These are phyloP conservation scores for Prosopocoilus inquinatus DNA, from an alignment of 2,888 invertebrate genomes.

Conservation along the genomic window DNA sequence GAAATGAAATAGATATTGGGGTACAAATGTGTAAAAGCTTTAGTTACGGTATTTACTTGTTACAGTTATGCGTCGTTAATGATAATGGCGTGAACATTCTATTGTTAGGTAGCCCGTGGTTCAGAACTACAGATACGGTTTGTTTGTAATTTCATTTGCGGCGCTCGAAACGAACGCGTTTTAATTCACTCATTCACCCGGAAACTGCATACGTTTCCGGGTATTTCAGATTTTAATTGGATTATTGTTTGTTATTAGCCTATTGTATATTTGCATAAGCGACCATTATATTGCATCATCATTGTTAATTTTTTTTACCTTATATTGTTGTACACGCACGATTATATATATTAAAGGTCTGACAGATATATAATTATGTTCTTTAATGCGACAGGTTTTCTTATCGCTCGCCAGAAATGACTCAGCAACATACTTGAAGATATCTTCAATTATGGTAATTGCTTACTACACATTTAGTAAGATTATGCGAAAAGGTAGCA, in stretches of 20 bases:
- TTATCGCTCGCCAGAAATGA: too few species aligned
- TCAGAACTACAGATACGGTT: background rate
- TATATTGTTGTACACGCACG: too few species aligned
- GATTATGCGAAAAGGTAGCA: too few species aligned
- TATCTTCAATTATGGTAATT: too few species aligned
- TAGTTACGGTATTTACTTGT: background rate
- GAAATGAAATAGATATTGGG: too few species aligned
- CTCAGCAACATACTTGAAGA: too few species aligned
- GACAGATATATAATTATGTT: too few species aligned
- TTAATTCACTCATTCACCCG: slow-evolving; percentile 20
- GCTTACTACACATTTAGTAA: too few species aligned
- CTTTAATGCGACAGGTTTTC: too few species aligned
- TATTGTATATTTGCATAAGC: background rate
- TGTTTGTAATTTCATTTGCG: slow-evolving; percentile 1
- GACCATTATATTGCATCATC: too few species aligned
- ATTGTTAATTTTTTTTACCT: too few species aligned
- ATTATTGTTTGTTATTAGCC: background rate
- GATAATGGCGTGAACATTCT: background rate
- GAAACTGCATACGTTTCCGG: slow-evolving; percentile 14
- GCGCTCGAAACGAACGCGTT: slow-evolving; percentile 21
- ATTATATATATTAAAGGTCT: too few species aligned
- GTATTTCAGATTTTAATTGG: background rate
- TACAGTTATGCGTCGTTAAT: background rate
- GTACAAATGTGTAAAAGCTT: background rate
- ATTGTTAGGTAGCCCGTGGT: background rate